These are phyloP conservation scores for Pomacea canaliculata DNA, from an alignment of 2,888 invertebrate genomes.

Conservation along the genomic window DNA sequence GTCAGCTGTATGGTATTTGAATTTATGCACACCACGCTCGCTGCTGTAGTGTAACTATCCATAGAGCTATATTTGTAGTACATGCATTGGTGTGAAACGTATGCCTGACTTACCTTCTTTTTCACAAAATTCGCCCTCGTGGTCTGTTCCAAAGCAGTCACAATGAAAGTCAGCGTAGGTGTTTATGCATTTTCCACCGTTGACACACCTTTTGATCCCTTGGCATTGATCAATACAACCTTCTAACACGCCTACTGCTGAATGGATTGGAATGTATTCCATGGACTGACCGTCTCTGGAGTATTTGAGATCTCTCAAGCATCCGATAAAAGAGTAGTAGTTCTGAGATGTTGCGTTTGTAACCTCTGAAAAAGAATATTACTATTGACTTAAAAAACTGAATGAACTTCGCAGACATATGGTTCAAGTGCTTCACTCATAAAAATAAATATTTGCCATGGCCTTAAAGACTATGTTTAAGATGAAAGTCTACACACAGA, in stretches of 20 bases:
- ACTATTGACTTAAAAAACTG: too few relatives aligned
- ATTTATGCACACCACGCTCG: too few relatives aligned
- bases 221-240: slow-evolving; percentile 83
- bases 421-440: too few relatives aligned
- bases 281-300: slow-evolving; percentile 37
- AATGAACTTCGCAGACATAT: too few relatives aligned
- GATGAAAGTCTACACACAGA: too few relatives aligned
- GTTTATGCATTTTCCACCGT: slow-evolving; percentile 91
- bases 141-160: slow-evolving; percentile 92
- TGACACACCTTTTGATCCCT: slow-evolving; percentile 78
- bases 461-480: too few relatives aligned
- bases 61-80: too few relatives aligned
- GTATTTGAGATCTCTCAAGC: slow-evolving; percentile 49
- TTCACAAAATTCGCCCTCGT: slow-evolving; percentile 92
- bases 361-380: background rate
- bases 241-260: slow-evolving; percentile 66
- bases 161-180: slow-evolving; percentile 90
- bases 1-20: too few relatives aligned
- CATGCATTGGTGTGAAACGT: too few relatives aligned
- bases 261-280: slow-evolving; percentile 34
- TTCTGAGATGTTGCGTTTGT: slow-evolving; percentile 19
- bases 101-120: slow-evolving; percentile 79
- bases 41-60: too few relatives aligned
- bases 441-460: too few relatives aligned
- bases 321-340: slow-evolving; percentile 49